phyloP scores from a whole-genome alignment of 2,888 invertebrate genomes.

The Drosophila macrospina region DNA sequence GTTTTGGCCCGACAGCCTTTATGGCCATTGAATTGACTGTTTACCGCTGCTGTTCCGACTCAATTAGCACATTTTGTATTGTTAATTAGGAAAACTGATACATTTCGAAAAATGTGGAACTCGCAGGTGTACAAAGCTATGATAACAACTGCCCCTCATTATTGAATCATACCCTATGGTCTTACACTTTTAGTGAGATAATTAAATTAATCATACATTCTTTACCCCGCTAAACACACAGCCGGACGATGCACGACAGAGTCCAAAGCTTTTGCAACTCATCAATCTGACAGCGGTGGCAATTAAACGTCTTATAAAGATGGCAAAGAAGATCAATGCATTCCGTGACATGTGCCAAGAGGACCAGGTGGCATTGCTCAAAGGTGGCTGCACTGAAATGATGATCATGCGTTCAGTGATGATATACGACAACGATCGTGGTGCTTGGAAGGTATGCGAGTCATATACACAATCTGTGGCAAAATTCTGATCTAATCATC shows the following conservation, averaged over 20 bases:
- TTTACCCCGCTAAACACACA: conserved; percentile 34
- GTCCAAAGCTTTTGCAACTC: conserved; percentile 92
- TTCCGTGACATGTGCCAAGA: conserved; percentile 97
- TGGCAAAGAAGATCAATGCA: conserved; percentile 93
- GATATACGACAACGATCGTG: conserved; percentile 93
- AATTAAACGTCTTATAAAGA: conserved; percentile 93
- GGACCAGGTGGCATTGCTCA: conserved; percentile 91
- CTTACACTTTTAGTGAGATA: conserved; percentile 32
- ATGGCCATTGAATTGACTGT: conserved; percentile 46
- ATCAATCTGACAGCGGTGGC: conserved; percentile 97
- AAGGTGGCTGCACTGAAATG: conserved; percentile 97
- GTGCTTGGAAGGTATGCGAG: conserved; percentile 93
- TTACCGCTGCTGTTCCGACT: conserved; percentile 58
- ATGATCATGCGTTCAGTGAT: conserved; percentile 97
- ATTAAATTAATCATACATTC: conserved; percentile 34
- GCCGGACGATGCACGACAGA: conserved; percentile 85
- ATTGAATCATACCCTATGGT: conserved; percentile 39
- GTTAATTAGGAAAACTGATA: conserved; percentile 75
- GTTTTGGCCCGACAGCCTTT: conserved; percentile 36
- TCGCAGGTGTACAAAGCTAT: conserved; percentile 61
- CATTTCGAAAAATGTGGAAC: conserved; percentile 57
- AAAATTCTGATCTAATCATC: background rate
- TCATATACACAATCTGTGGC: too few species aligned
- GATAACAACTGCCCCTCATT: conserved; percentile 48
- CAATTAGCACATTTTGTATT: conserved; percentile 75